phyloP scores from a whole-genome alignment of 1,140 invertebrate species.

The Plodia interpunctella region DNA sequence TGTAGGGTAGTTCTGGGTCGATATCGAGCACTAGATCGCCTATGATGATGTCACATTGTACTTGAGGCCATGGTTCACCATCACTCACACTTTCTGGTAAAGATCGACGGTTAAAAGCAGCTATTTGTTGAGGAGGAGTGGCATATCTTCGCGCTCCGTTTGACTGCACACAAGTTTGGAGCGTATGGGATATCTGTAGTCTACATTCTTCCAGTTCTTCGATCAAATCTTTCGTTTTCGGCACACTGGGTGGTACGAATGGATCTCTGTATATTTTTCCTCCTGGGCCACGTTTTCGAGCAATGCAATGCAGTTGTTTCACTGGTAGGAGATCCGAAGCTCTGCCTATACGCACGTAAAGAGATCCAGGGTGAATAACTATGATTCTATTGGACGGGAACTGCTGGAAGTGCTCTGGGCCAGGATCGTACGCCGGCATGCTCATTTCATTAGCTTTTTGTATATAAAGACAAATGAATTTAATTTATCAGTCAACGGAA shows the following conservation, averaged over 20 bases:
- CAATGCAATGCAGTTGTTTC: conserved; percentile 92
- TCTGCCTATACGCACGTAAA: conserved; percentile 91
- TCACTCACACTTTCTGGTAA: conserved; percentile 80
- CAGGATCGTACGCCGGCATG: conserved; percentile 53
- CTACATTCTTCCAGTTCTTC: conserved; percentile 90
- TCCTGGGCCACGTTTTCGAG: conserved; percentile 79
- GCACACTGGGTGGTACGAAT: conserved; percentile 80
- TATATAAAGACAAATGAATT: not conserved
- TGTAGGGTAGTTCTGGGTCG: conserved; percentile 85
- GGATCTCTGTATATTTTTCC: conserved; percentile 81
- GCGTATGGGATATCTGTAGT: conserved; percentile 87
- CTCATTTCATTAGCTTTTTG: conserved; percentile 37
- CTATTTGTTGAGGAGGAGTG: conserved; percentile 91
- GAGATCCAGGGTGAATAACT: conserved; percentile 96
- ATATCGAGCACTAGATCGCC: conserved; percentile 86
- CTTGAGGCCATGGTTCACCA: conserved; percentile 79
- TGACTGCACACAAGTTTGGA: conserved; percentile 90
- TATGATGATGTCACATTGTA: conserved; percentile 79
- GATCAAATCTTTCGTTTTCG: conserved; percentile 80
- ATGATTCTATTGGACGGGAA: conserved; percentile 89
- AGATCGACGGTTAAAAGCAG: conserved; percentile 88
- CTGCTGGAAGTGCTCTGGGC: conserved; percentile 76
- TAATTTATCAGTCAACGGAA: too few relatives aligned
- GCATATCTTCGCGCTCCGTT: conserved; percentile 88
- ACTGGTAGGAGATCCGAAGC: conserved; percentile 93